Evolutionary conservation across 2,113 vertebrate species (phyloP), one percentile per base, ranked within the genome.

Genomic region (Paratilapia polleni): DNA sequence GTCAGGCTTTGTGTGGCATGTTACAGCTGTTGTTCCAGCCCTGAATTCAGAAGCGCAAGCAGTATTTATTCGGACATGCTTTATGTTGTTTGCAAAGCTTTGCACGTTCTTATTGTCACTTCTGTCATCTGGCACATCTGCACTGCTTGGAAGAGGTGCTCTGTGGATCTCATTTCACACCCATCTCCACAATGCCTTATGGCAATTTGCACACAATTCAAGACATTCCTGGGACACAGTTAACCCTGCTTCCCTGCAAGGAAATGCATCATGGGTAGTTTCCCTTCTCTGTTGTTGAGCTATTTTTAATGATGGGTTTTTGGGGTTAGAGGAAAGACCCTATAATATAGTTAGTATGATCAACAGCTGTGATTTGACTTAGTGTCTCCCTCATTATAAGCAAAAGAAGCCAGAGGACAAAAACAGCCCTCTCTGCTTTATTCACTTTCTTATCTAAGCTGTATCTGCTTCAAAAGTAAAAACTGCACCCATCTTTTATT

Each of bases 221-320:
- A 59, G 86, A 86, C 87, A 91, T 93, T 92, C 92, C 85, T 87
- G 15, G 47, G 28, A 56, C 82, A 85, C n/a, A 28, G 36, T 73
- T 88, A 84, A 73, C 78, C 80, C 77, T 38, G 60, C 22, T 54
- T 81, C 78, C 57, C 43, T 52, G 36, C 19, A 8, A 78, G 92
- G 92, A 93, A 94, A 87, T 92, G 92, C 91, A 93, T 94, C 89
- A 92, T 61, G 83, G 60, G 74, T 83, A 76, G 77, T 88, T 92
- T 89, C 82, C 86, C 70, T 20, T 83, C 77, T 79, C 60, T 91
- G 86, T 89, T 89, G 34, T 82, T 81, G 47, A 60, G 77, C 82
- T 95, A 90, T 93, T 89, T 83, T 56, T 64, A 78, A 81, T 61
- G 62, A 60, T n/a, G 62, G 82, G 26, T 54, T 73, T 73, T 58